A percentile compares a stretch with the other conserved stretches of the same genome.
These are phyloP conservation scores for Cottoperca gobio DNA, from an alignment of 2,797 vertebrate species.

Conservation along the genomic window DNA sequence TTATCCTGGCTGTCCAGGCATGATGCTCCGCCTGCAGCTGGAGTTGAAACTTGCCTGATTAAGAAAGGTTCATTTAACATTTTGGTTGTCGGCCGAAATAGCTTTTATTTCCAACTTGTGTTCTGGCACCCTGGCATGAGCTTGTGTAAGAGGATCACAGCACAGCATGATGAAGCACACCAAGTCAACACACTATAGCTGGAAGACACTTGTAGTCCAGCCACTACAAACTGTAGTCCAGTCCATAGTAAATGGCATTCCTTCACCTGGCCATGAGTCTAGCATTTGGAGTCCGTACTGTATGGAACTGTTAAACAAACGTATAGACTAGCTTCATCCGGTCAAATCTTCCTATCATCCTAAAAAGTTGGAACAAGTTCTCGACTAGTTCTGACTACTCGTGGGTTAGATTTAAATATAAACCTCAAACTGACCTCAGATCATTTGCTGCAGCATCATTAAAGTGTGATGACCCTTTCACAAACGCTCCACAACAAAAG, in stretches of 20 bases:
- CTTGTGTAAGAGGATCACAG: constrained; percentile 18
- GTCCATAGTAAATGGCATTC: not conserved
- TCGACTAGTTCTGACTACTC: not conserved
- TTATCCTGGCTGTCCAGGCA: constrained; percentile 2
- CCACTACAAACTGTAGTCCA: not conserved
- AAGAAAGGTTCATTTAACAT: constrained; percentile 22
- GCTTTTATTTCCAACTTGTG: constrained; percentile 31
- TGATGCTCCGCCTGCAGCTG: constrained; percentile 5
- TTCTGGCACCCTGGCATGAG: not conserved
- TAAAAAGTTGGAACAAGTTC: no score
- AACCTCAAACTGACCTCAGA: not conserved
- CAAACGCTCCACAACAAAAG: no score
- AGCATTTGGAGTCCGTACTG: not conserved
- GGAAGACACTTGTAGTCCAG: no score
- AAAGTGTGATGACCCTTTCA: not conserved
- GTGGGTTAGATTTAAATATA: not conserved
- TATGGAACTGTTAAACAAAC: not conserved
- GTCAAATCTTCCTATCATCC: not conserved
- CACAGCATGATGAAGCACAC: constrained; percentile 9
- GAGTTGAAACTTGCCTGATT: constrained; percentile 20
- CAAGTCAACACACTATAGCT: not conserved
- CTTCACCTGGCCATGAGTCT: not conserved
- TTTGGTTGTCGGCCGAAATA: constrained; percentile 25
- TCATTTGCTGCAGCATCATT: not conserved
- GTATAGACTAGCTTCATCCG: not conserved